Percentiles rank a stretch among this genome's conserved stretches.
phyloP scores from a whole-genome alignment of 2,888 invertebrate genomes.

The Galerucella pusilla region DNA sequence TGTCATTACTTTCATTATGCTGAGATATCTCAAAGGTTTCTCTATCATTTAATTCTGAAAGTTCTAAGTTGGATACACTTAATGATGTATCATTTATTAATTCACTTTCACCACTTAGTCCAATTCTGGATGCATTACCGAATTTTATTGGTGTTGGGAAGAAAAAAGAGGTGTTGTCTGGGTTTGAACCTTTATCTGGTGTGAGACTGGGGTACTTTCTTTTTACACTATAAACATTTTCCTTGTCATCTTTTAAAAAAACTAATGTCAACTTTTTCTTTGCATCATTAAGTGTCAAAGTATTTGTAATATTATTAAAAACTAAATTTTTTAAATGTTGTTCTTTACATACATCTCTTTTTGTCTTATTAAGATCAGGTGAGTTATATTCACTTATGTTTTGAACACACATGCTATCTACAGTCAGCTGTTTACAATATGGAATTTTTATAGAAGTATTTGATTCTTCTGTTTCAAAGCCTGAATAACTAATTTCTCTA shows the following conservation, averaged over 20 bases:
- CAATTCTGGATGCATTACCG: not conserved
- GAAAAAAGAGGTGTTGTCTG: not conserved
- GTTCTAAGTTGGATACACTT: not conserved
- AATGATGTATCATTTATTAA: not conserved
- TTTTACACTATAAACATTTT: slow-evolving; percentile 48
- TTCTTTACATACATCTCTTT: slow-evolving; percentile 21
- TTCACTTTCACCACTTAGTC: not conserved
- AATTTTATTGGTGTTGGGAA: slow-evolving; percentile 15
- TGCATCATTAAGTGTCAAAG: slow-evolving; percentile 36
- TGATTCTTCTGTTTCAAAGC: slow-evolving; percentile 34
- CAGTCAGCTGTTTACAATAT: slow-evolving; percentile 25
- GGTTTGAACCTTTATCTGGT: slow-evolving; percentile 30
- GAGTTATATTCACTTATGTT: slow-evolving; percentile 3
- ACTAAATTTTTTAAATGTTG: slow-evolving; percentile 32
- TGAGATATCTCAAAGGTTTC: not conserved
- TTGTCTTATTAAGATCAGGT: slow-evolving; percentile 17
- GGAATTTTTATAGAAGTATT: slow-evolving; percentile 33
- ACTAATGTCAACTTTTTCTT: slow-evolving; percentile 46
- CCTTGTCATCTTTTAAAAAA: slow-evolving; percentile 49
- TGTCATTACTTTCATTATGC: not conserved
- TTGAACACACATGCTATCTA: slow-evolving; percentile 20
- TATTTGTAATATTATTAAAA: slow-evolving; percentile 41
- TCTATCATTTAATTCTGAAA: not conserved
- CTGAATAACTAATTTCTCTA: slow-evolving; percentile 37
- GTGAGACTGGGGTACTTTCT: slow-evolving; percentile 48